Percentiles rank a stretch among this genome's conserved stretches.
These are phyloP conservation scores for Agrotis clavis DNA, from an alignment of 2,888 invertebrate species.

Conservation along the genomic window DNA sequence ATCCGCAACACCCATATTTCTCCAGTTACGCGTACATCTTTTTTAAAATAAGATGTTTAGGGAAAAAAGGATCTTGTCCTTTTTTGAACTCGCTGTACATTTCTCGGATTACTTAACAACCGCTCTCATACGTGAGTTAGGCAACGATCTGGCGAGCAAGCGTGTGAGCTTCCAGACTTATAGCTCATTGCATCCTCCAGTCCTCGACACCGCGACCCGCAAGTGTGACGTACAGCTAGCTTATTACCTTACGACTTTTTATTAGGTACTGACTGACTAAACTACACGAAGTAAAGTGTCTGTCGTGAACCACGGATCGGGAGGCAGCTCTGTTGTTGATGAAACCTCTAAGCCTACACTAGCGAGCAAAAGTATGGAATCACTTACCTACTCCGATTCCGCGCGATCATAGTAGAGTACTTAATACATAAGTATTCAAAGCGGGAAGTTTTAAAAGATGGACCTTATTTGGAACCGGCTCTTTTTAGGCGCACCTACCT, in stretches of 20 bases:
- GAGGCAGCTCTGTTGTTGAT: neutral
- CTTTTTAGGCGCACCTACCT: no score
- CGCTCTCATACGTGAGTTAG: slow-evolving; percentile 7
- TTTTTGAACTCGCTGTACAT: slow-evolving; percentile 25
- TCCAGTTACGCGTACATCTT: neutral
- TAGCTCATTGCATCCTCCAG: slow-evolving; percentile 5
- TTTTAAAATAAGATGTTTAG: neutral
- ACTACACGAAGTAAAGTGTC: neutral
- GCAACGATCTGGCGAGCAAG: slow-evolving; percentile 13
- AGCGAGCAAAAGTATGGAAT: no score
- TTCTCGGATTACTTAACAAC: slow-evolving; percentile 12
- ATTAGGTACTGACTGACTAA: neutral
- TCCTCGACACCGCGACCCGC: neutral
- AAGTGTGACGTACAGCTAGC: slow-evolving; percentile 13
- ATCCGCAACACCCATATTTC: neutral
- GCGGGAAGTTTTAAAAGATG: no score
- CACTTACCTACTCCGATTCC: no score
- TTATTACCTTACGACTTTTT: neutral
- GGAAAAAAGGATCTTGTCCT: no score
- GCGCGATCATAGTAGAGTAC: no score
- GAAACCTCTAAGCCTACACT: neutral
- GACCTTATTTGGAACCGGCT: no score
- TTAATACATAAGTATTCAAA: no score
- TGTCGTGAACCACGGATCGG: no score
- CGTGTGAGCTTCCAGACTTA: neutral